Evolutionary conservation across 2,797 vertebrate genomes (phyloP).

Genomic region (Tolypeutes matacus): DNA sequence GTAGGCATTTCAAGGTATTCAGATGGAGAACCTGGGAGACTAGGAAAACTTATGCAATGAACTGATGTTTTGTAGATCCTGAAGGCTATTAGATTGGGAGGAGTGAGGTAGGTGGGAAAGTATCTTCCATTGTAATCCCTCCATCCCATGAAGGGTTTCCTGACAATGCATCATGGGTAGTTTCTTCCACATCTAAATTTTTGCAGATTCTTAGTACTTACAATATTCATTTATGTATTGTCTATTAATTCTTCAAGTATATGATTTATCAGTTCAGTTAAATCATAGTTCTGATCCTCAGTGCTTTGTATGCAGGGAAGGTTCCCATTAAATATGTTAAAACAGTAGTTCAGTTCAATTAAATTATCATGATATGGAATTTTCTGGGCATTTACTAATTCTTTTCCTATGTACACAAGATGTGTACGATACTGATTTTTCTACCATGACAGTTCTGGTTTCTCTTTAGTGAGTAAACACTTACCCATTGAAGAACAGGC

Average conservation of each 20-base stretch:
- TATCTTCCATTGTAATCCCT: not conserved
- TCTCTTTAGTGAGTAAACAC: not conserved
- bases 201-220: not conserved
- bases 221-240: not conserved
- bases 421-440: not conserved
- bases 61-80: not conserved
- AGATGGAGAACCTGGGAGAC: not conserved
- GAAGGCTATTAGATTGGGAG: not conserved
- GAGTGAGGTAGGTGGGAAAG: not conserved
- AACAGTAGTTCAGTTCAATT: not conserved
- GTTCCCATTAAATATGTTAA: not conserved
- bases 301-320: not conserved
- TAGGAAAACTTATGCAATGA: not conserved
- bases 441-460: not conserved
- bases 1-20: not conserved
- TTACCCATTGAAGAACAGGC: not conserved
- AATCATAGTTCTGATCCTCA: not conserved
- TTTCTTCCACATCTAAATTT: constrained; percentile 10
- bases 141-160: not conserved
- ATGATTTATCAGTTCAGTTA: constrained; percentile 15
- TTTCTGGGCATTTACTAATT: not conserved
- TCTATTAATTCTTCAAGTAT: not conserved
- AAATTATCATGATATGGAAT: not conserved
- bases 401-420: not conserved
- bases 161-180: not conserved